phyloP scores from a whole-genome alignment of 2,888 invertebrate genomes.

The Apodemia mormo region DNA sequence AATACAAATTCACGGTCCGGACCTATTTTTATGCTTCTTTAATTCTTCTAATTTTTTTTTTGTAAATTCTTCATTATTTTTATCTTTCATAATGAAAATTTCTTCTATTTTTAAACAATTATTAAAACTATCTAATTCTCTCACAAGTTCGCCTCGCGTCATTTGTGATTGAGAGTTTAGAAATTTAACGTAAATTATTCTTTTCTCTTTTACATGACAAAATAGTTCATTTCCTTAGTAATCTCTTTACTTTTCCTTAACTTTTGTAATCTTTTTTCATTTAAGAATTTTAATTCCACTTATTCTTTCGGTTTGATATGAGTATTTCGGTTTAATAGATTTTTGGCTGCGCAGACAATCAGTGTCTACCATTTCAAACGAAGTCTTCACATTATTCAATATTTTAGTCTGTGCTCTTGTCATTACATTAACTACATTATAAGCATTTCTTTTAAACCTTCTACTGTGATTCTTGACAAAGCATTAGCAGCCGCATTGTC shows the following conservation, averaged over 20 bases:
- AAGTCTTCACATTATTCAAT: background rate
- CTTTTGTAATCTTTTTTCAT: conserved; percentile 19
- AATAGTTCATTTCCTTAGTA: conserved; percentile 21
- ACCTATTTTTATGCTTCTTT: conserved; percentile 27
- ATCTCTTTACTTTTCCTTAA: conserved; percentile 12
- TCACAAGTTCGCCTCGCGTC: conserved; percentile 29
- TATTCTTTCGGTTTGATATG: conserved; percentile 29
- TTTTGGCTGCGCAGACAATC: conserved; percentile 30
- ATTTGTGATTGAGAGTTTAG: conserved; percentile 22
- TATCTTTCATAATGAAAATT: conserved; percentile 30
- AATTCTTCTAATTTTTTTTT: conserved; percentile 29
- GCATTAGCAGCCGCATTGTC: too few relatives aligned
- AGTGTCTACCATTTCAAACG: conserved; percentile 22
- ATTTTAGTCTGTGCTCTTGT: conserved; percentile 25
- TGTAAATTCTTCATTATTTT: conserved; percentile 30
- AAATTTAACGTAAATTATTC: too few relatives aligned
- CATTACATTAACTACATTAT: conserved; percentile 1
- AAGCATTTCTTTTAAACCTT: too few relatives aligned
- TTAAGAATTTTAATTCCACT: conserved; percentile 21
- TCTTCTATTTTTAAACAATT: conserved; percentile 26
- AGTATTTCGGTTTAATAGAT: conserved; percentile 29
- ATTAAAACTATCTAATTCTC: conserved; percentile 25
- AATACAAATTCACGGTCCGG: conserved; percentile 23
- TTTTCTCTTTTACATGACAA: conserved; percentile 21
- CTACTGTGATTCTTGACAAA: too few relatives aligned